A percentile compares a stretch with the other conserved stretches of the same genome.
phyloP scores from a whole-genome alignment of 2,888 invertebrate genomes.

The Emmelina monodactyla region DNA sequence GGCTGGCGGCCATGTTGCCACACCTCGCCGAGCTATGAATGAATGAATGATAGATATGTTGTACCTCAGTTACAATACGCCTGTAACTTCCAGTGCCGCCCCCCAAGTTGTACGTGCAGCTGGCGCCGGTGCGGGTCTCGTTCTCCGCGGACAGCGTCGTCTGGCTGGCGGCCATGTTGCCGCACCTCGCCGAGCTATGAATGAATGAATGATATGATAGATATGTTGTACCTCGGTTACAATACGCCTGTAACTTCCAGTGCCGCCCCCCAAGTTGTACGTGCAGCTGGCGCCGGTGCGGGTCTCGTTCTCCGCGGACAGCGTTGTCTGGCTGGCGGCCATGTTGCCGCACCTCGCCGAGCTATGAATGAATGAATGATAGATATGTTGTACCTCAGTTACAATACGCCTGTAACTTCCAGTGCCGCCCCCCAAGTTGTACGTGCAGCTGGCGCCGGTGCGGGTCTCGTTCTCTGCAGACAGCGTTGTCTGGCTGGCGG shows the following conservation, averaged over 20 bases:
- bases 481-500: conserved; percentile 93
- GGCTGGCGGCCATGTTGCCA: conserved; percentile 93
- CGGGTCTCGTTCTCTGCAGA: conserved; percentile 86
- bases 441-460: conserved; percentile 90
- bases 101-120: conserved; percentile 88
- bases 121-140: conserved; percentile 88
- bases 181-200: conserved; percentile 89
- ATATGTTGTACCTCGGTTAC: no score
- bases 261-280: conserved; percentile 93
- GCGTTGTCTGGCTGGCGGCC: conserved; percentile 92
- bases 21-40: no score
- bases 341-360: conserved; percentile 89
- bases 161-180: conserved; percentile 93
- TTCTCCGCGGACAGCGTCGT: conserved; percentile 89
- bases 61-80: no score
- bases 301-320: conserved; percentile 85
- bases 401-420: no score
- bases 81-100: conserved; percentile 93
- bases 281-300: conserved; percentile 91
- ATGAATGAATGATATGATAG: no score
- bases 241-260: no score
- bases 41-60: no score
- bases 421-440: conserved; percentile 95
- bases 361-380: no score
- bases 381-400: no score